Conservation (phyloP, 2,888 invertebrate genomes). For the Mantis religiosa region DNA sequence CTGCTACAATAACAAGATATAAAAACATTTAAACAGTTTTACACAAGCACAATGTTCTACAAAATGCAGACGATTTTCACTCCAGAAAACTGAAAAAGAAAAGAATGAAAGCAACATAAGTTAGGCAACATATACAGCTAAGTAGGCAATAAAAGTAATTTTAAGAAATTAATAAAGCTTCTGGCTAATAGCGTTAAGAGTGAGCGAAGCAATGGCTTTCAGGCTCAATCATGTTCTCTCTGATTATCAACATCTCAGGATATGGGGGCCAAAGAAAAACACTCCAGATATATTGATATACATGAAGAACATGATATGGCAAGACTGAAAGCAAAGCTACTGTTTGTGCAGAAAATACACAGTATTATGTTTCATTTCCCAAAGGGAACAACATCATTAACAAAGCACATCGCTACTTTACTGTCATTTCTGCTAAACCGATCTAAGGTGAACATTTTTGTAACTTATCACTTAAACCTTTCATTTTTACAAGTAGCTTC, state of each 20-base stretch:
- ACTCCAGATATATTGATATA: background rate
- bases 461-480: background rate
- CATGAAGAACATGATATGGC: background rate
- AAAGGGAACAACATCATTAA: conserved; percentile 8
- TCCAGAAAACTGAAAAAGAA: background rate
- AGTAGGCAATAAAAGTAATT: background rate
- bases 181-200: background rate
- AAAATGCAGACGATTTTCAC: background rate
- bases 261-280: background rate
- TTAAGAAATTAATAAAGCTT: background rate
- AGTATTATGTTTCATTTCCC: background rate
- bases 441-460: background rate
- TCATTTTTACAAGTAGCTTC: background rate
- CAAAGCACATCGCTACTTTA: background rate
- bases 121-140: background rate
- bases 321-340: background rate
- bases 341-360: background rate
- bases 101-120: background rate
- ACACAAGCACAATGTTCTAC: background rate
- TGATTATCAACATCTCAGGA: background rate
- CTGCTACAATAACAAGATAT: background rate
- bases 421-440: background rate
- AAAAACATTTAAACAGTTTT: background rate
- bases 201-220: background rate
- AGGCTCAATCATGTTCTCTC: background rate